Base-by-base conservation (phyloP, 2,797 vertebrate species). In the Karalla daura region DNA sequence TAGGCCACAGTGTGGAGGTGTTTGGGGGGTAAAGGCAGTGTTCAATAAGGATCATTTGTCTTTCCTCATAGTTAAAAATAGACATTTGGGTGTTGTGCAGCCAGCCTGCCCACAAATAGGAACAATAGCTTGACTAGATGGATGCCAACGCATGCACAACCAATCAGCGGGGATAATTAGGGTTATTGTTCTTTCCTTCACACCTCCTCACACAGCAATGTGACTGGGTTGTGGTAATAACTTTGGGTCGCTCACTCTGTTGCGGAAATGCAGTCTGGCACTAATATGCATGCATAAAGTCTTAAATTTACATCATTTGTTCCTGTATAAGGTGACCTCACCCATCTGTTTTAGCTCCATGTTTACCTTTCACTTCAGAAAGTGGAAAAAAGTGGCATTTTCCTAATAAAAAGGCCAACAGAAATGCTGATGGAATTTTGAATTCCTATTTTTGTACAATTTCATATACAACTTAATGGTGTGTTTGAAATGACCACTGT, bases 141-240 rank as follows among this genome's bases (percentile, higher is more conserved):
- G 47, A 77, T 64, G 78, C 65, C 52, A 80, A 44, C 21, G 5
- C 59, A 86, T 63, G 53, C 49, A 74, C 70, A 86, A 81, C 67
- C 81, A 83, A 85, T 89, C 74, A 84, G 36, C 12, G 2, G 23
- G 49, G 49, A 56, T 76, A 76, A 86, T 84, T 84, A 59, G 41
- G 66, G 56, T 80, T 77, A 74, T 86, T 84, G 79, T 87, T 83
- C 70, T 84, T 64, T 73, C 52, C 65, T 70, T 73, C 63, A 63
- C 61, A 70, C 66, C 59, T 69, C 50, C 53, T 54, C 46, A 64
- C 51, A 36, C 32, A 20, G 53, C 20, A 18, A 53, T 23, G 25
- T 52, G 75, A 80, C 71, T 86, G 68, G 52, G 23, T 40, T 75
- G 47, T 40, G 41, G 43, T 72, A 64, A 83, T 80, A 15, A 55